Conservation (phyloP, 1,140 invertebrate species). For the Drosophila tristis region DNA sequence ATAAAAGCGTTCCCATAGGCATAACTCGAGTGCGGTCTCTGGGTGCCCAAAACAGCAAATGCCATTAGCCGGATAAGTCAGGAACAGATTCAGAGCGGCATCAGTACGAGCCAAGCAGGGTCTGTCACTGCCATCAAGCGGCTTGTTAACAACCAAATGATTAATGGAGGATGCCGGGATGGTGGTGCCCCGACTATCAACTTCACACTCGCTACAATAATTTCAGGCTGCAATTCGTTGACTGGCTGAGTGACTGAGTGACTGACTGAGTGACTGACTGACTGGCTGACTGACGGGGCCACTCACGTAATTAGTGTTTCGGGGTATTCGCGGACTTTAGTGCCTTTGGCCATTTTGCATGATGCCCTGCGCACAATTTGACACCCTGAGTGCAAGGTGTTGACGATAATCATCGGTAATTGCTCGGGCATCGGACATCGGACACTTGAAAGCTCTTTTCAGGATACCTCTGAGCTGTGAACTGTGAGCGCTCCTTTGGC, state of each 20-base stretch:
- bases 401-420: slow-evolving; percentile 81
- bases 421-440: slow-evolving; percentile 27
- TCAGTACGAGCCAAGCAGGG: slow-evolving; percentile 35
- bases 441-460: slow-evolving; percentile 43
- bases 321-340: slow-evolving; percentile 48
- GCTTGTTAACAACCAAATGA: slow-evolving; percentile 76
- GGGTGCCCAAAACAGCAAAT: slow-evolving; percentile 11
- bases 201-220: slow-evolving; percentile 80
- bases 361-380: slow-evolving; percentile 75
- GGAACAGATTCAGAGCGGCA: slow-evolving; percentile 29
- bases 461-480: slow-evolving; percentile 1
- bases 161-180: slow-evolving; percentile 62
- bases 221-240: slow-evolving; percentile 69
- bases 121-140: slow-evolving; percentile 71
- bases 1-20: too few relatives aligned
- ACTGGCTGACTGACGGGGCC: slow-evolving; percentile 11
- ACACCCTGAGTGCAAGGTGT: slow-evolving; percentile 76
- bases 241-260: slow-evolving; percentile 55
- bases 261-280: slow-evolving; percentile 46
- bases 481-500: background rate
- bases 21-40: background rate
- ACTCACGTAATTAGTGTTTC: slow-evolving; percentile 65
- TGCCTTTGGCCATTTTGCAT: slow-evolving; percentile 76
- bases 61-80: slow-evolving; percentile 48
- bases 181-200: slow-evolving; percentile 56